Base-by-base conservation (phyloP, 2,888 invertebrate species). In the Lithosia quadra region DNA sequence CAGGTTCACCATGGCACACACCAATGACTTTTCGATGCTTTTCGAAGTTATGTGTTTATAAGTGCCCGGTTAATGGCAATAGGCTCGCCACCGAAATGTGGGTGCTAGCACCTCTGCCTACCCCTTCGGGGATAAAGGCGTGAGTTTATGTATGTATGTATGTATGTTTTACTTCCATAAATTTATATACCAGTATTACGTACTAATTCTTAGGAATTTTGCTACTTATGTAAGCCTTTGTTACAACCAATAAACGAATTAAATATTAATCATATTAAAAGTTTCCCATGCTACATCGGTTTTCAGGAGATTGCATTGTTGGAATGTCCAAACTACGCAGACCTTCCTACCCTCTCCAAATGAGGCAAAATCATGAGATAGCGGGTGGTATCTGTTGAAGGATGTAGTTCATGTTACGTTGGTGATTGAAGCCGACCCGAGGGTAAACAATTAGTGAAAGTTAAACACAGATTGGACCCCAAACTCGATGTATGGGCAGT, bases 401-500 rank as follows among this genome's bases (percentile, higher is more conserved):
- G 43, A 43, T 68, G 67, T 69, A 72, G 86, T 65, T 84, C 84
- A 75, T 36, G 36, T 64, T 80, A 78, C 2, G 66, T 67, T 86
- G 88, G 88, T 82, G 83, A 80, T 79, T 79, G 79, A 81, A 86
- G 84, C 82, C 80, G 84, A 83, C 85, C 86, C 87, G 82, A 83
- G 84, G 82, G 88, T 88, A 91, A 92, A 92, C 92, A 92, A 92
- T 92, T 92, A 91, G 88, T 75, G 83, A 84, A 92, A 92, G 91
- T 92, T 92, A 92, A 92, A 91, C 89, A 91, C 85, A 84, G 86
- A 87, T 87, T 85, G 83, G 82, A 83, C 84, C 86, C 86, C 84
- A 79, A 84, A 85, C 85, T 84, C 81, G 71, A 84, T 84, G 83
- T 85, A 82, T 84, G 82, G 84, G 81, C 82, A 82, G 87, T 90